Evolutionary conservation across 2,888 invertebrate genomes (phyloP).

Genomic region (Synanthedon formicaeformis): DNA sequence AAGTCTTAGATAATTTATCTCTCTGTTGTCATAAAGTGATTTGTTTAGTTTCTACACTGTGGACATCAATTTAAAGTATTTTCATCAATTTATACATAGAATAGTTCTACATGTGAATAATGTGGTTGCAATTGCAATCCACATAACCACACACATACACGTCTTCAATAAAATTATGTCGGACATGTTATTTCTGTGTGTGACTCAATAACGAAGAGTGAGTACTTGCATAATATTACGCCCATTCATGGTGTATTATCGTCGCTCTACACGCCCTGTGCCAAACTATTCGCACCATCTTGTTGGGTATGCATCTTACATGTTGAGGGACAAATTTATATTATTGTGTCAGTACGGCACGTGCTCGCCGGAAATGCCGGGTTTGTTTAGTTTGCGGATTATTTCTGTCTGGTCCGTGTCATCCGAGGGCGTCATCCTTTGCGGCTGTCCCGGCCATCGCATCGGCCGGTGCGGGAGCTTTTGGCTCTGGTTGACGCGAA

Average conservation of each 20-base stretch:
- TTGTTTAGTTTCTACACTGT: too few species aligned
- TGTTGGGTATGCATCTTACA: slow-evolving; percentile 10
- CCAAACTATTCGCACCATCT: slow-evolving; percentile 3
- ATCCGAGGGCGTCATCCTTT: slow-evolving; percentile 59
- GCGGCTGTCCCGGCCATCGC: slow-evolving; percentile 21
- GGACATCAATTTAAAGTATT: too few species aligned
- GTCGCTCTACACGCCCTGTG: slow-evolving; percentile 12
- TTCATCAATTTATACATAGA: too few species aligned
- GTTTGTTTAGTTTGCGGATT: slow-evolving; percentile 64
- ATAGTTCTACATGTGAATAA: too few species aligned
- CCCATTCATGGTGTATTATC: slow-evolving; percentile 45
- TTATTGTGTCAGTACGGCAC: slow-evolving; percentile 48
- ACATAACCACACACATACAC: too few species aligned
- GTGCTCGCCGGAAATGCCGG: slow-evolving; percentile 58
- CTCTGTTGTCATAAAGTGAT: too few species aligned
- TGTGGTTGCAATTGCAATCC: too few species aligned
- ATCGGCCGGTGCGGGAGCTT: slow-evolving; percentile 18
- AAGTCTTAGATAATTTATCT: too few species aligned
- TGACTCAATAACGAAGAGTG: slow-evolving; percentile 40
- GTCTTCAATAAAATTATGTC: slow-evolving; percentile 2
- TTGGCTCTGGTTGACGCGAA: slow-evolving; percentile 45
- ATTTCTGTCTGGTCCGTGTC: slow-evolving; percentile 59
- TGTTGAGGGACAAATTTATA: slow-evolving; percentile 20
- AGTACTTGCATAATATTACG: slow-evolving; percentile 49
- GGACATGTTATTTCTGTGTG: slow-evolving; percentile 48